Conservation (phyloP, 2,797 vertebrate species). For the Capromys pilorides region DNA sequence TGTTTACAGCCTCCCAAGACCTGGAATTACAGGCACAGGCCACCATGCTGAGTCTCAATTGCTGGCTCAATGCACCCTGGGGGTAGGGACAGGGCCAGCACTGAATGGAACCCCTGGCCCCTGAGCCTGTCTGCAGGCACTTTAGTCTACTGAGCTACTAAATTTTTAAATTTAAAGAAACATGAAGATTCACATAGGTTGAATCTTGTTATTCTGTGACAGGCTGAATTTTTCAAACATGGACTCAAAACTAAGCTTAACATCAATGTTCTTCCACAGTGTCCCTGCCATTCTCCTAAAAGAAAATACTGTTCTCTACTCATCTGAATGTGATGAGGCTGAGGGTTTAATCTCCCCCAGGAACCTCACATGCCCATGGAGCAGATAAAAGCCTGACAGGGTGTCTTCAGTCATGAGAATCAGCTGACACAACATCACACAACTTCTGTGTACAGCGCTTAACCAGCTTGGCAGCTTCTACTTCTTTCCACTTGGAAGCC, state of each 20-base stretch:
- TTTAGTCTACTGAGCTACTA: no score
- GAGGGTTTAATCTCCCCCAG: no score
- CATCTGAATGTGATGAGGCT: neutral
- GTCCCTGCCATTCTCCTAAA: neutral
- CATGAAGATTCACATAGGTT: neutral
- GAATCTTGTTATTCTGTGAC: neutral
- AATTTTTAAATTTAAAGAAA: slow-evolving; percentile 20
- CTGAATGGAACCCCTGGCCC: no score
- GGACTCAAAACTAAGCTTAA: neutral
- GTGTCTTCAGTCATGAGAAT: neutral
- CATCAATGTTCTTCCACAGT: no score
- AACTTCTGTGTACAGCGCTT: neutral
- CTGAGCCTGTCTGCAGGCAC: no score
- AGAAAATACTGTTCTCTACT: neutral
- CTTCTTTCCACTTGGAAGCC: neutral
- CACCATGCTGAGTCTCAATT: no score
- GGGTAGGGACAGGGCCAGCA: no score
- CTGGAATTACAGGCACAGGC: no score
- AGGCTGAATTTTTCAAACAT: neutral
- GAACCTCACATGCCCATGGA: no score
- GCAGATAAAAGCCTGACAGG: no score
- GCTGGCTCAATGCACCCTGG: no score
- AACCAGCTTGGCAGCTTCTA: neutral
- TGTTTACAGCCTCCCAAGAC: no score
- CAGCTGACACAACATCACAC: neutral